Evolutionary conservation across 2,888 invertebrate species (phyloP), one percentile per base, ranked within the genome.

Genomic region (Leptopterna dolabrata): DNA sequence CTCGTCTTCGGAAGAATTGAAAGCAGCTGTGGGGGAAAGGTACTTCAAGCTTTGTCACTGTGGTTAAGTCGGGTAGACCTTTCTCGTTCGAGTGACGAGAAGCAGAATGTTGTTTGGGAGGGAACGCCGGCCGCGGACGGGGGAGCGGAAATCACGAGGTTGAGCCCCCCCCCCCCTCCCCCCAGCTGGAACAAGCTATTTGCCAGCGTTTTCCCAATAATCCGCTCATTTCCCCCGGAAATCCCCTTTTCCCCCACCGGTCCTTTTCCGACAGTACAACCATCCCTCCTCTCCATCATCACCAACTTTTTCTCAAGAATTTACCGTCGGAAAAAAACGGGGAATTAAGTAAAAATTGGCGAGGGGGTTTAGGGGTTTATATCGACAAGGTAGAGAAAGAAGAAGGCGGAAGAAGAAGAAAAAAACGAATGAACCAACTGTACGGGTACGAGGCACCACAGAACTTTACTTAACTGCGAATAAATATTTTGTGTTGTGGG

Each of bases 211-310:
- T 63, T 63, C 63, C 63, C 63, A 63, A 63, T 63, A 63, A 63
- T 63, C 63, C 63, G 24, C 63, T 63, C 63, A 63, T 63, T 63
- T 63, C 63, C 63, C 63, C 63, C 63, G 63, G 63, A 63, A 63
- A 27, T 24, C 6, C 63, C 24, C 19, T 19, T 6, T 9, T 24
- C 24, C 63, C 9, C 1, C 63, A 4, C 24, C 63, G 24, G 19
- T 7, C 55, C 9, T 19, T 19, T 19, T n/a, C 55, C 55, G n/a
- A 7, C 55, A 43, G 6, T 43, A 9, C 43, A 6, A 43, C 13
- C 47, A 14, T 3, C 47, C 47, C 14, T 47, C 47, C 13, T 7
- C 47, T 47, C 16, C 13, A 1, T 13, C 47, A 13, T 47, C 47
- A 2, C 47, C 47, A 9, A 47, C 13, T 13, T 13, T 47, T 47